Percentiles rank a stretch among this genome's conserved stretches.
Evolutionary conservation across 2,888 invertebrate species (phyloP).

Genomic region (Anoplius nigerrimus): DNA sequence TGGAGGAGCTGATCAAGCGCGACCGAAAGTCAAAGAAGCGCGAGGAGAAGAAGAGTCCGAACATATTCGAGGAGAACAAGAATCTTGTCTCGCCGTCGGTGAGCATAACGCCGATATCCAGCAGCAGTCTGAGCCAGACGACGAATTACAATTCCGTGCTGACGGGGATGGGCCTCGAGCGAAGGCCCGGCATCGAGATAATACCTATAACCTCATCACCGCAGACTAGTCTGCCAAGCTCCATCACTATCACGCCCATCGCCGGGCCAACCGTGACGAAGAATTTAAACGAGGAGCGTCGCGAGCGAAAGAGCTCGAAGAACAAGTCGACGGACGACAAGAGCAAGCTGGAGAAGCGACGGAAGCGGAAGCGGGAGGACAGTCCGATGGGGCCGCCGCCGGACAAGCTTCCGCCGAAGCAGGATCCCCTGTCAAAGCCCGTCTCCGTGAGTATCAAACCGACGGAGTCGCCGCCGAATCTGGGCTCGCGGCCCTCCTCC

Average conservation of each 20-base stretch:
- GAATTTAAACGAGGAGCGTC: constrained; percentile 68
- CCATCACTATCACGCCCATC: constrained; percentile 92
- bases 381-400: constrained; percentile 85
- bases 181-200: constrained; percentile 88
- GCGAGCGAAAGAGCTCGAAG: constrained; percentile 76
- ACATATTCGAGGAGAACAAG: constrained; percentile 78
- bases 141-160: constrained; percentile 79
- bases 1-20: constrained; percentile 79
- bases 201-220: constrained; percentile 85
- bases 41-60: constrained; percentile 76
- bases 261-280: constrained; percentile 77
- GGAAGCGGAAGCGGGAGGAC: constrained; percentile 86
- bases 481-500: constrained; percentile 79
- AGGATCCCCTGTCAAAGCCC: constrained; percentile 82
- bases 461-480: constrained; percentile 78
- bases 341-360: constrained; percentile 80
- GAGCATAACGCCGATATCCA: constrained; percentile 79
- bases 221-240: constrained; percentile 83
- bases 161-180: constrained; percentile 79
- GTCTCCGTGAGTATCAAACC: constrained; percentile 86
- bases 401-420: constrained; percentile 86
- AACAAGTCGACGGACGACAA: constrained; percentile 72
- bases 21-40: constrained; percentile 80
- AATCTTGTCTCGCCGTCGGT: constrained; percentile 79
- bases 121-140: constrained; percentile 73